Conservation (phyloP, 2,797 vertebrate genomes). For the Clarias laeviceps region DNA sequence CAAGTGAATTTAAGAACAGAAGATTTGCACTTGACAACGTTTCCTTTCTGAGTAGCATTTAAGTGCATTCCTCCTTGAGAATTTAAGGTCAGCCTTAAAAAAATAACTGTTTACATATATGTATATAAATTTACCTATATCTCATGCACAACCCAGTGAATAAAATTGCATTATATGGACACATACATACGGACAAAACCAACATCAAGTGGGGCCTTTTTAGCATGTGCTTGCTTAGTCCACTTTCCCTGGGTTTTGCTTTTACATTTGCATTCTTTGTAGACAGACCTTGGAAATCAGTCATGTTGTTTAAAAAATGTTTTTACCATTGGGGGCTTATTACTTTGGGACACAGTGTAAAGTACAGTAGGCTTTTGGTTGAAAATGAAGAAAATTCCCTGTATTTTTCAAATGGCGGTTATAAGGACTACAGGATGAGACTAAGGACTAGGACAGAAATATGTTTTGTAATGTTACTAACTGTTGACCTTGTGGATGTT, state of each 20-base stretch:
- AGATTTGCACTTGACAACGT: slow-evolving; percentile 53
- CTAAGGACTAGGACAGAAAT: slow-evolving; percentile 42
- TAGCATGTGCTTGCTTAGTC: slow-evolving; percentile 1
- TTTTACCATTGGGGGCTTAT: not conserved
- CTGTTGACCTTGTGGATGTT: slow-evolving; percentile 66
- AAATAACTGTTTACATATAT: slow-evolving; percentile 35
- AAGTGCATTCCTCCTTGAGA: slow-evolving; percentile 56
- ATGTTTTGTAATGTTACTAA: slow-evolving; percentile 51
- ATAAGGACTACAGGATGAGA: slow-evolving; percentile 50
- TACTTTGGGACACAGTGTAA: not conserved
- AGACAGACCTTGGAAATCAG: slow-evolving; percentile 5
- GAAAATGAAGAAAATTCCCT: not conserved
- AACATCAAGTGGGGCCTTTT: not conserved
- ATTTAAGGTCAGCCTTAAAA: slow-evolving; percentile 62
- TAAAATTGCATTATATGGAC: not conserved
- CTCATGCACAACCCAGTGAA: not conserved
- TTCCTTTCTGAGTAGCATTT: slow-evolving; percentile 69
- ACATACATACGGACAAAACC: not conserved
- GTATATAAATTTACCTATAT: not conserved
- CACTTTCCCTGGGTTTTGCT: not conserved
- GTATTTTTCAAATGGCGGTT: slow-evolving; percentile 41
- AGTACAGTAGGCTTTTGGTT: slow-evolving; percentile 19
- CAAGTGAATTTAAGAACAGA: slow-evolving; percentile 59
- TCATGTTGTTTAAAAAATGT: slow-evolving; percentile 17
- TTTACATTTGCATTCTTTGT: not conserved